Evolutionary conservation across 2,113 vertebrate species (phyloP).

Genomic region (Chrysochloris asiatica): DNA sequence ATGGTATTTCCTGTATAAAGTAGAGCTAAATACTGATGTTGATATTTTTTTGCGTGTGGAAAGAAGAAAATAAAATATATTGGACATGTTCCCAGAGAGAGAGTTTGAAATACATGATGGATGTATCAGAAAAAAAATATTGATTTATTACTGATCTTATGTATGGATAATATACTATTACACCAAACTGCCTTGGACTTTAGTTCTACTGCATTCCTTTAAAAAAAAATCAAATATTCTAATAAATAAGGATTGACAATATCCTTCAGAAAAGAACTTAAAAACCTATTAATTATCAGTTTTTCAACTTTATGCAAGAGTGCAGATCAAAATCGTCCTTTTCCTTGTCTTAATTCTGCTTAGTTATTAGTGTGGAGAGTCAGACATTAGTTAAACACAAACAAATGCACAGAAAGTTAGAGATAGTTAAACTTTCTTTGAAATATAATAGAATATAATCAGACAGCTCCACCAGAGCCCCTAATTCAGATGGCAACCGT

Average conservation of each 20-base stretch:
- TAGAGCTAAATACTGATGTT: background rate
- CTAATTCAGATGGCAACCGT: no score
- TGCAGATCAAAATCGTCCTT: background rate
- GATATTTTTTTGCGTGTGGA: no score
- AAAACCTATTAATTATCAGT: background rate
- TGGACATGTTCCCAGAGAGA: background rate
- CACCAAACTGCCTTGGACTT: background rate
- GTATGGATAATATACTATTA: background rate
- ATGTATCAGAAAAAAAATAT: background rate
- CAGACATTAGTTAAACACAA: background rate
- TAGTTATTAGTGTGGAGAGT: background rate
- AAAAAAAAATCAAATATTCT: background rate
- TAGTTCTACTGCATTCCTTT: no score
- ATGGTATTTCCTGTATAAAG: background rate
- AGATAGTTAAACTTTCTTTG: background rate
- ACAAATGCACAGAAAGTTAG: background rate
- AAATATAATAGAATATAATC: no score
- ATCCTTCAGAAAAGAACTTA: background rate
- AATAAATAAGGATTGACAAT: background rate
- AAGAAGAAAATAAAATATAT: background rate
- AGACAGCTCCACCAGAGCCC: no score
- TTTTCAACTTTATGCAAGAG: background rate
- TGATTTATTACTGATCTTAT: no score
- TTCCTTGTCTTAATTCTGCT: background rate
- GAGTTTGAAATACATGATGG: background rate